Evolutionary conservation across 2,797 vertebrate genomes (phyloP).

Genomic region (Enoplosus armatus): DNA sequence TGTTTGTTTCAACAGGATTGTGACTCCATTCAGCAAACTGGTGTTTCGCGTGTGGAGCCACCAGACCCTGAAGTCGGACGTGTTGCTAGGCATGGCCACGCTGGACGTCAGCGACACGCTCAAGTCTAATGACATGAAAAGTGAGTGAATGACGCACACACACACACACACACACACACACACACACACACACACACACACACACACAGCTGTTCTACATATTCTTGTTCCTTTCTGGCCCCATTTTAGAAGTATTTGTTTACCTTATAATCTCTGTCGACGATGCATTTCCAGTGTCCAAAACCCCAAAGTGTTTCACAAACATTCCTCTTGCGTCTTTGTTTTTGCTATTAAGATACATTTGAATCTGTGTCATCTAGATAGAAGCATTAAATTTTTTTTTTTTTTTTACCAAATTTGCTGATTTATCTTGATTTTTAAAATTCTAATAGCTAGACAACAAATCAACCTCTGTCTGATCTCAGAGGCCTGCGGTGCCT

Average conservation of each 20-base stretch:
- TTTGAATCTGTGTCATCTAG: not conserved
- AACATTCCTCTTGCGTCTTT: not conserved
- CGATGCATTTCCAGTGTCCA: not conserved
- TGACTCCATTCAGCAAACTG: constrained; percentile 96
- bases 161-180: not conserved
- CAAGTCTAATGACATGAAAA: constrained; percentile 96
- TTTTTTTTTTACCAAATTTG: not conserved
- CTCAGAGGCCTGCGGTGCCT: not conserved
- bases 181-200: not conserved
- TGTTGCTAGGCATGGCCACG: constrained; percentile 91
- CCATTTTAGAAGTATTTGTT: not conserved
- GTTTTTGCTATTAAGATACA: not conserved
- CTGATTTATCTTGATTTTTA: not conserved
- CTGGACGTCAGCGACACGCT: constrained; percentile 95
- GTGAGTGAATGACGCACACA: constrained; percentile 84
- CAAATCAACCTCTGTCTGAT: not conserved
- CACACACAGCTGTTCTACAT: not conserved
- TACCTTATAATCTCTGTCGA: not conserved
- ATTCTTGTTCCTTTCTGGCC: not conserved
- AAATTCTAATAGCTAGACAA: no score
- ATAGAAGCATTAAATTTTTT: not conserved
- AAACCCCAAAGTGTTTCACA: no score
- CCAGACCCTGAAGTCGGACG: constrained; percentile 96
- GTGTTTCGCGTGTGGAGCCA: constrained; percentile 98
- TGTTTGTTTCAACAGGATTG: constrained; percentile 88